Evolutionary conservation across 2,113 vertebrate genomes (phyloP).

Genomic region (Chrysochloris asiatica): DNA sequence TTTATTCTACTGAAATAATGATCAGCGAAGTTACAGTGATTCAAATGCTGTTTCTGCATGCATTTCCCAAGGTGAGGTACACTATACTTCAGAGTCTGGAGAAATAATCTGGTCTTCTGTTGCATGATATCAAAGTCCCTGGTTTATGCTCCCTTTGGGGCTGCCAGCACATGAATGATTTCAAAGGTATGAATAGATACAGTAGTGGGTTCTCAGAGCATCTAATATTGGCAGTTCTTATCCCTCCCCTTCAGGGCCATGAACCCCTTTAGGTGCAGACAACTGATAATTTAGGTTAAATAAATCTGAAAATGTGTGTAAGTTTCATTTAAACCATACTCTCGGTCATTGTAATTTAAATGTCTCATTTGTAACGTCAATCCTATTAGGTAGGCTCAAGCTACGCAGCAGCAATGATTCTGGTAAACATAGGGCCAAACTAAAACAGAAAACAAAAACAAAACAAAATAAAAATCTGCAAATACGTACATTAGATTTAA

Average conservation of each 20-base stretch:
- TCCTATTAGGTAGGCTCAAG: conserved; percentile 52
- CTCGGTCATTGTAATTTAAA: conserved; percentile 46
- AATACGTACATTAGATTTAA: conserved; percentile 42
- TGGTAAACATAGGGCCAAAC: conserved; percentile 60
- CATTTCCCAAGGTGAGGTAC: conserved; percentile 68
- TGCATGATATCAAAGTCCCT: conserved; percentile 45
- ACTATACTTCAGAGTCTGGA: conserved; percentile 70
- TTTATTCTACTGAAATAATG: conserved; percentile 71
- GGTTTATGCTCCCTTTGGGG: conserved; percentile 38
- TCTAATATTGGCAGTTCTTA: conserved; percentile 46
- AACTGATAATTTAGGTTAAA: conserved; percentile 44
- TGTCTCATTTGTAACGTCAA: conserved; percentile 49
- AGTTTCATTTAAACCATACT: conserved; percentile 56
- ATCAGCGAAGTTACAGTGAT: conserved; percentile 62
- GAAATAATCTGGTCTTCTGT: conserved; percentile 72
- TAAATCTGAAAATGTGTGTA: conserved; percentile 28
- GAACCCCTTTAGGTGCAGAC: neutral
- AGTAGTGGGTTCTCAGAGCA: conserved; percentile 29
- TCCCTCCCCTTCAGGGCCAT: neutral
- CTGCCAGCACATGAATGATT: conserved; percentile 25
- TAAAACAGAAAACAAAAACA: conserved; percentile 67
- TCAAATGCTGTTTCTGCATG: conserved; percentile 66
- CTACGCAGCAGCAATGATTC: conserved; percentile 62
- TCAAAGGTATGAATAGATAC: neutral
- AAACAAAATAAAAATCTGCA: conserved; percentile 68